These are phyloP conservation scores for Acanthosepion pharaonis DNA, from an alignment of 2,888 invertebrate genomes.

Conservation along the genomic window DNA sequence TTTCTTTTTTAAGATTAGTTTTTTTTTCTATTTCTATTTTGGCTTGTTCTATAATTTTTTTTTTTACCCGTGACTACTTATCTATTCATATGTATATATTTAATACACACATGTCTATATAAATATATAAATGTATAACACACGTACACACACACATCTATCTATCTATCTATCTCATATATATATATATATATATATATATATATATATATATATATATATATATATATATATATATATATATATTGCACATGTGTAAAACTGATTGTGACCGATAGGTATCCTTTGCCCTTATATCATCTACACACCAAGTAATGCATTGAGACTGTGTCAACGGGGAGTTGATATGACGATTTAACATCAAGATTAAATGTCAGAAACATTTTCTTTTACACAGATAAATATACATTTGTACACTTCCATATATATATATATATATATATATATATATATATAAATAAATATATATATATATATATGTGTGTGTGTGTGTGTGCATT, in stretches of 20 bases:
- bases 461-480: neutral
- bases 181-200: neutral
- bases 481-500: neutral
- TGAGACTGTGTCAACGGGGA: neutral
- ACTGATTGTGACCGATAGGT: neutral
- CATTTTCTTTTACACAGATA: neutral
- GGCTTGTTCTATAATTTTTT: neutral
- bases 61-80: neutral
- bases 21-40: neutral
- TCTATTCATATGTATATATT: neutral
- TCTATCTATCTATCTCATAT: too few species aligned
- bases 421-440: neutral
- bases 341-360: neutral
- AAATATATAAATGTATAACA: neutral
- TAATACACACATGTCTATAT: too few species aligned
- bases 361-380: neutral
- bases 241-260: neutral
- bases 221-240: slow-evolving; percentile 22
- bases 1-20: neutral
- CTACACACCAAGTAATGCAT: neutral
- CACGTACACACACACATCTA: neutral
- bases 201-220: slow-evolving; percentile 4
- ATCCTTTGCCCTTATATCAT: neutral
- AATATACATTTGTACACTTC: neutral
- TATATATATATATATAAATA: neutral